Base-by-base conservation (phyloP, 2,113 vertebrate genomes). In the Eulemur rufifrons region DNA sequence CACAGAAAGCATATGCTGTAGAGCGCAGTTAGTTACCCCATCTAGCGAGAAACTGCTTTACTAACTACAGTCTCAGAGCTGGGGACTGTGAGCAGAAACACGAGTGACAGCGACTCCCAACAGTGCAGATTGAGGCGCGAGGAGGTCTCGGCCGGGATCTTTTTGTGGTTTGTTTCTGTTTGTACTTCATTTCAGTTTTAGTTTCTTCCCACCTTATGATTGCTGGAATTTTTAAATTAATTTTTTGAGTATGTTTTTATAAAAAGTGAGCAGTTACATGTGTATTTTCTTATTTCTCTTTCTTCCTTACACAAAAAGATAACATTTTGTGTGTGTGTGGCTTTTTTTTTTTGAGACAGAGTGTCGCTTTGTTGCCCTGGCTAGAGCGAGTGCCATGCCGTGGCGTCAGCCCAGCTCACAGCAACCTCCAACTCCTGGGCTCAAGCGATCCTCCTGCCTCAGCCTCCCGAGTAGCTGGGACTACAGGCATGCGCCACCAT, bases 171-270 rank as follows among this genome's bases (percentile, higher is more conserved):
- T 6, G 45, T 54, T 96, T 54, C 47, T 91, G 50, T 76, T 87
- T 73, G 39, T 27, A 73, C 37, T 37, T 73, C 29, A 9, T 80
- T 45, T 87, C 14, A 7, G 25, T 32, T 63, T 77, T 50, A 11
- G 29, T 25, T 42, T 42, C 5, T 1, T 5, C 25, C 54, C 39
- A 39, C 39, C 61, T 69, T 12, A 8, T 73, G 73, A 50, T 50
- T 61, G 18, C 64, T 89, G 45, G 5, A 73, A 20, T 73, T 73
- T 42, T 37, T 32, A 37, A 32, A 45, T 83, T 71, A 37, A 39
- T 47, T 68, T 54, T n/a, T 74, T 77, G 20, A 83, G 64, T 32
- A 54, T 12, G 34, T 84, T 92, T 93, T 78, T 73, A 39, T 54
- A 86, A 50, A 88, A 94, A 39, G 6, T 34, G 64, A 77, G 14